A percentile compares a stretch with the other conserved stretches of the same genome.
Evolutionary conservation across 2,113 vertebrate genomes (phyloP).

Genomic region (Pardalotus punctatus): DNA sequence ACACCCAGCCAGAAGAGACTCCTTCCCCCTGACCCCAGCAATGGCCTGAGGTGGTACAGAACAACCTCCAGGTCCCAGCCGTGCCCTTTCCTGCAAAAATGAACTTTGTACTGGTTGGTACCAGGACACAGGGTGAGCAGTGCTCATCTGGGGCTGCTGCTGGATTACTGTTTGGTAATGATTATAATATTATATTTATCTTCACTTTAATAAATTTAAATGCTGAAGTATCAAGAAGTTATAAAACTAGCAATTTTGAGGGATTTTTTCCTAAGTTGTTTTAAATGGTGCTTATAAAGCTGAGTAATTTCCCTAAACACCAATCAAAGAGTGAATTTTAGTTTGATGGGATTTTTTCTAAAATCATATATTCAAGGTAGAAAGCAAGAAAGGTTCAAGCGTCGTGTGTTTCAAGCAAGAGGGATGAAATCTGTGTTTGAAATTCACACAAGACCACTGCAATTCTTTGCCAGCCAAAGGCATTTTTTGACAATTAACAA

Average conservation of each 20-base stretch:
- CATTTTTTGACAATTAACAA: not conserved
- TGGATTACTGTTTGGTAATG: not conserved
- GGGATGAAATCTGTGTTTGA: not conserved
- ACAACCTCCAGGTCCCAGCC: not conserved
- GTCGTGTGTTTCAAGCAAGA: not conserved
- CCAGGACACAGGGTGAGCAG: not conserved
- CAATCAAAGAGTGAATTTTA: not conserved
- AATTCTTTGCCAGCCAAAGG: not conserved
- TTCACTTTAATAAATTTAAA: not conserved
- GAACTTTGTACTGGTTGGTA: no score
- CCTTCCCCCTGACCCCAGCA: rapidly evolving
- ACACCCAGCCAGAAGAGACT: no score
- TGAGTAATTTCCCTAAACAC: not conserved
- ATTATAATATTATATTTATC: not conserved
- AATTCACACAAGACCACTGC: not conserved
- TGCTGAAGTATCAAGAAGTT: not conserved
- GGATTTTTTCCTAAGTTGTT: not conserved
- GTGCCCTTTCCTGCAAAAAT: not conserved
- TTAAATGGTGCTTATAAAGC: not conserved
- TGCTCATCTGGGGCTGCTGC: not conserved
- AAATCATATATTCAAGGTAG: not conserved
- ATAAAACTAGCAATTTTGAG: not conserved
- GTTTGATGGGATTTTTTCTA: not conserved
- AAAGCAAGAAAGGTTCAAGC: not conserved
- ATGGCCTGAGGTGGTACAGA: not conserved